Conservation (phyloP, 37 sponge, comb jelly and placozoan genomes). For the Petrosia ficiformis region DNA sequence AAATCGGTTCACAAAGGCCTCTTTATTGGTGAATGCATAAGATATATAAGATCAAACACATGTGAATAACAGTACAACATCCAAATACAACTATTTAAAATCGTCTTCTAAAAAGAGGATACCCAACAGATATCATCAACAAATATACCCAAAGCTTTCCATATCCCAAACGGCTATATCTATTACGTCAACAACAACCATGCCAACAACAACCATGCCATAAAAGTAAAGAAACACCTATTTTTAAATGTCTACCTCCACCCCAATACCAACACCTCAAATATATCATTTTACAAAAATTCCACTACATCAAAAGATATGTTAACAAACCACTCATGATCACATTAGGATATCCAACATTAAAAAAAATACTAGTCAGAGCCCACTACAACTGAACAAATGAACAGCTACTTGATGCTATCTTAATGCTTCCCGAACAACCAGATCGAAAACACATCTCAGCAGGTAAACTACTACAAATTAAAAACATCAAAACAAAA, state of each 20-base stretch:
- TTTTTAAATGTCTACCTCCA: not conserved
- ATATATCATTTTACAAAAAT: not conserved
- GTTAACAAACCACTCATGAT: not conserved
- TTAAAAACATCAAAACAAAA: not conserved
- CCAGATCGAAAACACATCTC: not conserved
- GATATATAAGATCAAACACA: not conserved
- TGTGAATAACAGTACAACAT: not conserved
- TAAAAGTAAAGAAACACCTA: not conserved
- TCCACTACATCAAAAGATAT: not conserved
- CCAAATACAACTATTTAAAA: not conserved
- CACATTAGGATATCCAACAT: not conserved
- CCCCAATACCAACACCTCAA: not conserved
- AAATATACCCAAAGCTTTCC: not conserved
- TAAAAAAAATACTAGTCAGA: not conserved
- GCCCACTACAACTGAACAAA: not conserved
- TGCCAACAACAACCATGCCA: too few species aligned
- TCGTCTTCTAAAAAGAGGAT: not conserved
- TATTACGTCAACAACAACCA: not conserved
- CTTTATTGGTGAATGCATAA: not conserved
- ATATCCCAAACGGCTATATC: not conserved
- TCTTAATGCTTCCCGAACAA: not conserved
- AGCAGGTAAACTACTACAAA: not conserved
- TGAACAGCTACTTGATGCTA: not conserved
- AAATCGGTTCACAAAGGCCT: not conserved
- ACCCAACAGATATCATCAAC: not conserved